Conservation (phyloP, 2,797 vertebrate genomes). For the Anguilla megastoma region DNA sequence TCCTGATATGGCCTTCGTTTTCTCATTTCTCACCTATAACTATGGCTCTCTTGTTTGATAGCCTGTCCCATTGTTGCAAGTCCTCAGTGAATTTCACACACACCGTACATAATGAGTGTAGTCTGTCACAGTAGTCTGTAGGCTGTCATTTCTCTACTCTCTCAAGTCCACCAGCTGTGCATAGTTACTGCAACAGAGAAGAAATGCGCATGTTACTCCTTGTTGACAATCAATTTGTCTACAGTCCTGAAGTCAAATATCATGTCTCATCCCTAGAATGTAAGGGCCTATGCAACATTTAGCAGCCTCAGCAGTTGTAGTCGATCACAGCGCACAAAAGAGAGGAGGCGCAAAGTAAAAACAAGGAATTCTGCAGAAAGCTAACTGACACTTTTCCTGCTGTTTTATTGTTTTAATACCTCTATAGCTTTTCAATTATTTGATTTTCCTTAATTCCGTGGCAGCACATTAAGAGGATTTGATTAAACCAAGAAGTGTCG, state of each 20-base stretch:
- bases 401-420: neutral
- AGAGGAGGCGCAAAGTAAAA: neutral
- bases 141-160: neutral
- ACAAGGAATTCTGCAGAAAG: neutral
- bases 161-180: neutral
- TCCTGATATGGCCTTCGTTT: neutral
- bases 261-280: neutral
- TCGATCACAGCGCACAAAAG: neutral
- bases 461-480: slow-evolving; percentile 10
- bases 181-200: neutral
- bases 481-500: neutral
- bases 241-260: neutral
- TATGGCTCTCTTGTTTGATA: neutral
- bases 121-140: neutral
- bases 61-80: neutral
- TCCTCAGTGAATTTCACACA: neutral
- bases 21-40: neutral
- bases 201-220: neutral
- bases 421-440: neutral
- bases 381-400: neutral
- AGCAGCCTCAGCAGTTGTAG: neutral
- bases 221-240: neutral
- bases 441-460: neutral
- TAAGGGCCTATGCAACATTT: neutral
- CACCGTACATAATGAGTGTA: neutral